A percentile compares a stretch with the other conserved stretches of the same genome.
phyloP scores from a whole-genome alignment of 2,113 vertebrate genomes.

The Noturus placidus region DNA sequence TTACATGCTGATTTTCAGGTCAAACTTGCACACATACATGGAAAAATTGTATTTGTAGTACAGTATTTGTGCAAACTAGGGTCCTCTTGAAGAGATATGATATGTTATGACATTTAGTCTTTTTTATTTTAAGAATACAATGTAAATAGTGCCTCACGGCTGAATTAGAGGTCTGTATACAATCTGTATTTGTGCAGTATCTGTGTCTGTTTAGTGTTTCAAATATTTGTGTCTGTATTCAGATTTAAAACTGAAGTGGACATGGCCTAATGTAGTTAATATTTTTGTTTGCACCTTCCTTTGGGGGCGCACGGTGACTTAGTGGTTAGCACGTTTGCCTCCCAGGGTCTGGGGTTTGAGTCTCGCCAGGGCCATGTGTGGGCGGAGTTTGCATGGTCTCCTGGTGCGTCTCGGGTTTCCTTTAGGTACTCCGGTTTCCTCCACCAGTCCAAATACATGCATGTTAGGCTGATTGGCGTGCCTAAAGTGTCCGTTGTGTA shows the following conservation, averaged over 20 bases:
- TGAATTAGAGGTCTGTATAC: neutral
- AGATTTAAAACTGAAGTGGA: neutral
- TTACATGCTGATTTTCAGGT: conserved; percentile 34
- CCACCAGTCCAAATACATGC: too few species aligned
- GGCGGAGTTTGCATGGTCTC: too few species aligned
- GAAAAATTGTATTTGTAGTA: neutral
- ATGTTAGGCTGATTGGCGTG: too few species aligned
- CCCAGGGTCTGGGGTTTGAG: too few species aligned
- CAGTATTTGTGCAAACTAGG: neutral
- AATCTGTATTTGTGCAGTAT: neutral
- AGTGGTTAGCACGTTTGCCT: too few species aligned
- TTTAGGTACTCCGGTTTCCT: too few species aligned
- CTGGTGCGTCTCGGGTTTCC: too few species aligned
- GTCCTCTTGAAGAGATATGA: neutral
- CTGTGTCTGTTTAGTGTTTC: neutral
- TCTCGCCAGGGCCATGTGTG: too few species aligned
- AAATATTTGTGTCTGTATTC: neutral
- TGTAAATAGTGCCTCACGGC: neutral
- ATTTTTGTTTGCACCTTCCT: neutral
- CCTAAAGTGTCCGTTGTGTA: too few species aligned
- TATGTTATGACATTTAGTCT: neutral
- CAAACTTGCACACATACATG: neutral
- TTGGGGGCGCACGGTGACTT: too few species aligned
- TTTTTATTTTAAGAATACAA: neutral
- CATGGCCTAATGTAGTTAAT: neutral